Evolutionary conservation across 1,140 invertebrate genomes (phyloP), one percentile per base, ranked within the genome.

Genomic region (Drosophila pseudoobscura): DNA sequence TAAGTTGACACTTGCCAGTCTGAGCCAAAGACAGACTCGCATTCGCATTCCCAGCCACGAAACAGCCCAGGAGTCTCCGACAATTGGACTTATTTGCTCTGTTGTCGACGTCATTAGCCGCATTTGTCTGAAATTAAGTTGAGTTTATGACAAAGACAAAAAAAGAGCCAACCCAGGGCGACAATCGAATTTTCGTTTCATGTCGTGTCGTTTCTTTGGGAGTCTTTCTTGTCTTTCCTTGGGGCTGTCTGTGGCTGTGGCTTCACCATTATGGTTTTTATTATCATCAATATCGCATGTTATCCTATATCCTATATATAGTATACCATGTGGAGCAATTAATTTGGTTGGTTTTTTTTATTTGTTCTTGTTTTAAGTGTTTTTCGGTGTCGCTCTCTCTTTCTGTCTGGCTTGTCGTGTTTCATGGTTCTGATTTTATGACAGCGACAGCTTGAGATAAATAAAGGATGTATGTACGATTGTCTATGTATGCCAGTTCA

Each of bases 201-300:
- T 62, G 55, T 49, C 13, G 22, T 44, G 53, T 54, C 17, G 47
- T 45, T 49, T 54, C 6, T 22, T 49, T 55, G 44, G 11, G 47
- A 17, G 44, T 20, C 15, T 15, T 15, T 15, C 15, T 15, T 20
- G 20, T 29, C 50, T 13, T 49, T 70, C 17, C 55, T 49, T 71
- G 58, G 57, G 51, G 31, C 63, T 50, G 35, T 50, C 53, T 62
- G 63, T 54, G 53, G 59, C 56, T 78, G 66, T 50, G 53, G 71
- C 13, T 45, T 55, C 47, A 31, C 80, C 80, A 84, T 83, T 84
- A 83, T 83, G 80, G 80, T 79, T 74, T 85, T 87, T 85, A 87
- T 87, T 85, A 75, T 85, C 82, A 85, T 87, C 80, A 85, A 80
- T 80, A 85, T 87, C 77, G 57, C 73, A 85, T 85, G 74, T 78